phyloP scores from a whole-genome alignment of 2,113 vertebrate species.

The Maccullochella peelii region DNA sequence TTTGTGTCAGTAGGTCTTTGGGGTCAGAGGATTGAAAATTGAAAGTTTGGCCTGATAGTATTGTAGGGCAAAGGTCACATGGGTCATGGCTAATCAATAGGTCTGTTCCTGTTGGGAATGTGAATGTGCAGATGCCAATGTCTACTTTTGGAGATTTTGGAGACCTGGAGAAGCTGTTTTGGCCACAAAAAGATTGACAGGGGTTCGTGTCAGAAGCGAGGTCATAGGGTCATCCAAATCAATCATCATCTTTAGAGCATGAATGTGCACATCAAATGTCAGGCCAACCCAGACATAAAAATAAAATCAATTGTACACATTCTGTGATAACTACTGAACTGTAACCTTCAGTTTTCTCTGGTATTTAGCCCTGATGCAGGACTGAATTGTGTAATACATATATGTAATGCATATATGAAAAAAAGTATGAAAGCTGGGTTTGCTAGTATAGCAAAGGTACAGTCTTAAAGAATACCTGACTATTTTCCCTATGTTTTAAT shows the following conservation, averaged over 20 bases:
- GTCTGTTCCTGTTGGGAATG: slow-evolving; percentile 20
- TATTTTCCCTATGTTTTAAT: neutral
- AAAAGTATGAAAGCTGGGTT: neutral
- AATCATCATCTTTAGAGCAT: neutral
- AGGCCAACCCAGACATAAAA: slow-evolving; percentile 20
- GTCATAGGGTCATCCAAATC: slow-evolving; percentile 23
- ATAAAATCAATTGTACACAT: slow-evolving; percentile 14
- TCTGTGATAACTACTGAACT: slow-evolving; percentile 2
- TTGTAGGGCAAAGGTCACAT: neutral
- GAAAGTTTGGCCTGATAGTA: slow-evolving; percentile 23
- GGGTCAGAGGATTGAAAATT: slow-evolving; percentile 25
- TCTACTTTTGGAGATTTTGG: slow-evolving; percentile 16
- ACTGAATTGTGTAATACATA: neutral
- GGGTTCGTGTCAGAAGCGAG: neutral
- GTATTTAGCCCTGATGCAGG: neutral
- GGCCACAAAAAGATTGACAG: neutral
- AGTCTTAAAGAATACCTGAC: neutral
- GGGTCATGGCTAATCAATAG: slow-evolving; percentile 42
- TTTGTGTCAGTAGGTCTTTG: neutral
- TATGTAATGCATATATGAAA: no score
- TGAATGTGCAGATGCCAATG: slow-evolving; percentile 24
- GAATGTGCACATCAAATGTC: slow-evolving; percentile 21
- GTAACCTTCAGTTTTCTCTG: neutral
- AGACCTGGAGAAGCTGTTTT: neutral
- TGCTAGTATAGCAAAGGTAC: neutral